Conservation (phyloP, 2,888 invertebrate genomes). For the Eristalis pertinax region DNA sequence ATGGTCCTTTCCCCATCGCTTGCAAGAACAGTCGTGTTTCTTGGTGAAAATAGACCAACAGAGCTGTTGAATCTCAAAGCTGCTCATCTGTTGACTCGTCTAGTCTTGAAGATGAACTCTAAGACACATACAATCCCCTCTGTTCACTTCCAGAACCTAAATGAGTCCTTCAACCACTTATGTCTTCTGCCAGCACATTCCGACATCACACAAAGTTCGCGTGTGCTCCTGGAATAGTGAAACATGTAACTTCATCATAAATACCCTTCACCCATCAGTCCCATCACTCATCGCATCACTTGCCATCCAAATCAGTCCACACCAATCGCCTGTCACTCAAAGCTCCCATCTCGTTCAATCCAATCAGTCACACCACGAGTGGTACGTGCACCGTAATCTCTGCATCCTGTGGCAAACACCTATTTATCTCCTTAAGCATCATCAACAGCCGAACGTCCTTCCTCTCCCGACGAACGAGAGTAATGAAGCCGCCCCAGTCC, state of each 20-base stretch:
- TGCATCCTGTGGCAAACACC: constrained; percentile 63
- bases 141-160: too few species aligned
- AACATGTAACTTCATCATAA: not conserved
- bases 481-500: constrained; percentile 14
- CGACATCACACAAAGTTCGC: too few species aligned
- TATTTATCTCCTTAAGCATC: constrained; percentile 64
- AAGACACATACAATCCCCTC: too few species aligned
- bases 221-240: too few species aligned
- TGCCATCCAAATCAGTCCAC: not conserved
- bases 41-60: too few species aligned
- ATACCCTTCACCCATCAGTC: not conserved
- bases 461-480: not conserved
- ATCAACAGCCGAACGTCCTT: constrained; percentile 36
- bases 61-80: too few species aligned
- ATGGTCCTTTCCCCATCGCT: too few species aligned
- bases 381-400: constrained; percentile 58
- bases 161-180: too few species aligned
- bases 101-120: too few species aligned
- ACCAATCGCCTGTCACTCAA: constrained; percentile 6
- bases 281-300: not conserved
- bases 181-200: too few species aligned
- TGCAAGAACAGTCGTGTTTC: too few species aligned
- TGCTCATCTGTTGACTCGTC: too few species aligned
- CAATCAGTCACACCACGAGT: constrained; percentile 27
- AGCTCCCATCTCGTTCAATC: constrained; percentile 1